Conservation (phyloP, 2,888 invertebrate species). For the Uropetala carovei region DNA sequence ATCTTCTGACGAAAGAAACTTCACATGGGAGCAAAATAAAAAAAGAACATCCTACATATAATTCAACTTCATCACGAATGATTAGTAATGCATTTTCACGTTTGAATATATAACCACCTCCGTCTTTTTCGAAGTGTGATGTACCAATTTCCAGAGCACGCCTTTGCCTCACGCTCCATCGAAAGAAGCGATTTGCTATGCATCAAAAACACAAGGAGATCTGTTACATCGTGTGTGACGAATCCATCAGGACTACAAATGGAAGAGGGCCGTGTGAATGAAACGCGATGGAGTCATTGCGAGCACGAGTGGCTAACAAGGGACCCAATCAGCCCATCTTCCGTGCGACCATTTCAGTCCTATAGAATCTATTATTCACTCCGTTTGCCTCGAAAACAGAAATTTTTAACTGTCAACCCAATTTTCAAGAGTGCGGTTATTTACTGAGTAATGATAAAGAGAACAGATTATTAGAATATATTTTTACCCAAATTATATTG, state of each 20-base stretch:
- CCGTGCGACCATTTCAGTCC: neutral
- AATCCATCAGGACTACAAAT: slow-evolving; percentile 21
- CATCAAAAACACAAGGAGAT: neutral
- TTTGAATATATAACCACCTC: slow-evolving; percentile 34
- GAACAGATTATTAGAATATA: too few species aligned
- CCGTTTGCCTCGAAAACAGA: too few species aligned
- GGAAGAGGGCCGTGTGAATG: neutral
- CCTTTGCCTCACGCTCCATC: neutral
- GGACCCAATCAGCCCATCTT: neutral
- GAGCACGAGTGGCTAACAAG: slow-evolving; percentile 9
- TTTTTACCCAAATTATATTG: too few species aligned
- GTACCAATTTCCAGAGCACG: slow-evolving; percentile 1
- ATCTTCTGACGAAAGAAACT: neutral
- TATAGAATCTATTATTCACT: neutral
- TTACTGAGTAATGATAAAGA: too few species aligned
- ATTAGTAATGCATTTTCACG: slow-evolving; percentile 45
- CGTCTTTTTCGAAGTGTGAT: neutral
- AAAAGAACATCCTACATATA: slow-evolving; percentile 8
- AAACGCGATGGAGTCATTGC: neutral
- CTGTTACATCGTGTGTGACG: slow-evolving; percentile 21
- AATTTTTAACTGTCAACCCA: too few species aligned
- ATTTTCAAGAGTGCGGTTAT: too few species aligned
- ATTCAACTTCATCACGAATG: slow-evolving; percentile 26
- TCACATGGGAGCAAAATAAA: neutral
- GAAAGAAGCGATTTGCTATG: slow-evolving; percentile 24